Conservation (phyloP, 1,140 invertebrate species). For the Pseudomyrmex flavicornis region DNA sequence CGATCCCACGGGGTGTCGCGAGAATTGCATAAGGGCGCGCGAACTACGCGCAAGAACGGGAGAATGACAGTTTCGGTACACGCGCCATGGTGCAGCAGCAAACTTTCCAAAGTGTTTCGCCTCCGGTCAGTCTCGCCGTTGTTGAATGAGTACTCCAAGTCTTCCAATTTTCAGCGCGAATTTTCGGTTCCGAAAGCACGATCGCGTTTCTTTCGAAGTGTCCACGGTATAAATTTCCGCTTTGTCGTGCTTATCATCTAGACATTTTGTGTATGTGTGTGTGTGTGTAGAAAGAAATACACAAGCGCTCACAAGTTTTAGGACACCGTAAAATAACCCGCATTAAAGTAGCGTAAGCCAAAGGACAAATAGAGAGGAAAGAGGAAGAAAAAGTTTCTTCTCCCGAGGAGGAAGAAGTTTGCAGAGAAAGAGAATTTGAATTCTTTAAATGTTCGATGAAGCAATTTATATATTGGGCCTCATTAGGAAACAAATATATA, state of each 20-base stretch:
- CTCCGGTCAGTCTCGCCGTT: too few species aligned
- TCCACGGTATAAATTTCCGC: slow-evolving; percentile 4
- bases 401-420: background rate
- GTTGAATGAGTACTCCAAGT: background rate
- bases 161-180: background rate
- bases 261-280: too few species aligned
- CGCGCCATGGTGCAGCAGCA: slow-evolving; percentile 7
- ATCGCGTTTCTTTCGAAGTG: background rate
- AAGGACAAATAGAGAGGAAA: background rate
- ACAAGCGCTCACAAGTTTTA: background rate
- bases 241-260: background rate
- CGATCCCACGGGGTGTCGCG: too few species aligned
- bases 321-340: too few species aligned
- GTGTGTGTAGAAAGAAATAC: too few species aligned
- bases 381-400: background rate
- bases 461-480: too few species aligned
- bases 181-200: background rate
- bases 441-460: background rate
- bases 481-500: too few species aligned
- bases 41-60: slow-evolving; percentile 32
- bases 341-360: background rate
- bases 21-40: too few species aligned
- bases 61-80: slow-evolving; percentile 17
- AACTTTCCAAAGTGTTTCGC: slow-evolving; percentile 28
- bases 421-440: background rate